phyloP scores from a whole-genome alignment of 2,888 invertebrate genomes.

The Vandiemenella viatica region DNA sequence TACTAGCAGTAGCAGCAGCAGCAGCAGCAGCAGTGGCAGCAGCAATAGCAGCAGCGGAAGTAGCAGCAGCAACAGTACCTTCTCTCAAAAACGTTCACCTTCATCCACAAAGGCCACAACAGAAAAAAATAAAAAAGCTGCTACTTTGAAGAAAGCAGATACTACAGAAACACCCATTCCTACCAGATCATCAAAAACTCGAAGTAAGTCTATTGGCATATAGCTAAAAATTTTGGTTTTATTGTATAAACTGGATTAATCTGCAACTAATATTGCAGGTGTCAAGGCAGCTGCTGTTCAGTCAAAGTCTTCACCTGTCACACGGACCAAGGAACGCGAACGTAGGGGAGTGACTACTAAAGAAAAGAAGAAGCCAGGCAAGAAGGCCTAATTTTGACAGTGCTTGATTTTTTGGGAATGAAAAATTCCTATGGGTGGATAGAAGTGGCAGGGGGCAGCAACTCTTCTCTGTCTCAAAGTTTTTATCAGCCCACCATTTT shows the following conservation, averaged over 20 bases:
- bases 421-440: not conserved
- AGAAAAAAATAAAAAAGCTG: constrained; percentile 5
- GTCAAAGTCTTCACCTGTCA: constrained; percentile 10
- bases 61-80: too few species aligned
- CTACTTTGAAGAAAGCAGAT: constrained; percentile 10
- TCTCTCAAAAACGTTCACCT: too few species aligned
- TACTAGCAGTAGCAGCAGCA: not conserved
- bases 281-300: constrained; percentile 6
- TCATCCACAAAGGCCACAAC: not conserved
- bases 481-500: not conserved
- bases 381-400: constrained; percentile 14
- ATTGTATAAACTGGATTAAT: not conserved
- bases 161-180: constrained; percentile 7
- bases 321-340: constrained; percentile 14
- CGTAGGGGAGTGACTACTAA: constrained; percentile 10
- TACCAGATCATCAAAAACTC: constrained; percentile 13
- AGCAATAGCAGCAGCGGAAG: too few species aligned
- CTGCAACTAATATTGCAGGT: constrained; percentile 3
- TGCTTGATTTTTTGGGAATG: not conserved
- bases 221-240: not conserved
- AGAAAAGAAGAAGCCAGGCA: constrained; percentile 16
- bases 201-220: constrained; percentile 10
- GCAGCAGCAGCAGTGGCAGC: too few species aligned
- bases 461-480: not conserved
- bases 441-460: constrained; percentile 1